Base-by-base conservation (phyloP, 2,888 invertebrate species). In the Punctoribates punctum region DNA sequence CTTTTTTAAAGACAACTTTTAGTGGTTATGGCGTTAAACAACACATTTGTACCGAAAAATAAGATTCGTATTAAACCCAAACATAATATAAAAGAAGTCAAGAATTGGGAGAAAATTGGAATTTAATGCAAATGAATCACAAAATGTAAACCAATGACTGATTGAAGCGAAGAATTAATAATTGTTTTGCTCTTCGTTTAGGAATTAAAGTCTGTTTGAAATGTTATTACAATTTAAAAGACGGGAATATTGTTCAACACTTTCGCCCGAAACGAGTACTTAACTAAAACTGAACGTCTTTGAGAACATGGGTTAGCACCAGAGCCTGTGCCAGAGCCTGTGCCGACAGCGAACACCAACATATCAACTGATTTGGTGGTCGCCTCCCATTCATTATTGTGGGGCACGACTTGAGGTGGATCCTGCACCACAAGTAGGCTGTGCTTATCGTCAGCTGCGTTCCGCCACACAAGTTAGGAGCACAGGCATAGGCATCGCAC, bases 321-420 rank as follows among this genome's bases (percentile, higher is more conserved):
- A 34, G 34, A 34, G 46, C 17, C n/a, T 34, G 34, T 34, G 34
- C 4, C 34, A 34, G 34, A 34, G 46, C 17, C n/a, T 54, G 15
- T 54, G 20, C n/a, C n/a, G n/a, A 8, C 9, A 2, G 54, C n/a
- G 54, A 54, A 54, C 46, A 17, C 54, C 54, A 54, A n/a, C 29
- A 29, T 29, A 62, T 62, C 25, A 62, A 62, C 62, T 62, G 62
- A 62, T 62, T 62, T 62, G 62, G 62, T 62, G 62, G 62, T 62
- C 62, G n/a, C 62, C 62, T 62, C 62, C 62, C 62, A 62, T 62
- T 62, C 62, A 62, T 62, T 62, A 62, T 62, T 62, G 62, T 62
- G 1, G 9, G 62, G 62, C 62, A 62, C 62, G 62, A 62, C 62
- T 62, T 17, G 62, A 62, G 62, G 62, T 27, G 62, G 62, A 25